phyloP scores from a whole-genome alignment of 2,888 invertebrate genomes.

The Tachystola acroxantha region DNA sequence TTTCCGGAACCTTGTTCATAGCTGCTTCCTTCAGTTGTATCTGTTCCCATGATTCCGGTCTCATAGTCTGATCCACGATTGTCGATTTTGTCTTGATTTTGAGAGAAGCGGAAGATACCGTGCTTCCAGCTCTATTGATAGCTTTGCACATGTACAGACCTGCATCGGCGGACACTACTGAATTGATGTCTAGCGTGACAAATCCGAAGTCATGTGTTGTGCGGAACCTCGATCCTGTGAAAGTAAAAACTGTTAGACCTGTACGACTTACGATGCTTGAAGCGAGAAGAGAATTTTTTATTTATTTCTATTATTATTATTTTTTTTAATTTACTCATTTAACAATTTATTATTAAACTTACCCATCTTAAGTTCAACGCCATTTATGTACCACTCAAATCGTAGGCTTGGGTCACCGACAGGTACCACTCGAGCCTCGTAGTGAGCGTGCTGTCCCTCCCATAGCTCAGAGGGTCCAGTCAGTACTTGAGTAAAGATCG shows the following conservation, averaged over 20 bases:
- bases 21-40: slow-evolving; percentile 94
- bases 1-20: slow-evolving; percentile 92
- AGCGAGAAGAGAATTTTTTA: no score
- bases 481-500: slow-evolving; percentile 92
- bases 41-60: slow-evolving; percentile 95
- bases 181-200: slow-evolving; percentile 93
- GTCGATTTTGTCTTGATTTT: slow-evolving; percentile 91
- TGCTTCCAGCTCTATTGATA: slow-evolving; percentile 95
- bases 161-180: slow-evolving; percentile 92
- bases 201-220: slow-evolving; percentile 96
- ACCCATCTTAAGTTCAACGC: slow-evolving; percentile 94
- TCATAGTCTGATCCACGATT: slow-evolving; percentile 89
- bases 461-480: slow-evolving; percentile 93
- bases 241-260: slow-evolving; percentile 13
- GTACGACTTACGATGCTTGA: no score
- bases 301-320: no score
- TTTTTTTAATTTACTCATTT: no score
- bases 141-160: slow-evolving; percentile 97
- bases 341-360: slow-evolving; percentile 33
- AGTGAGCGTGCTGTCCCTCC: slow-evolving; percentile 95
- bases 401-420: slow-evolving; percentile 95
- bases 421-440: slow-evolving; percentile 94
- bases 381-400: slow-evolving; percentile 98
- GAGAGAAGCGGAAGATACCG: slow-evolving; percentile 93
- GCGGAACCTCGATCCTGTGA: slow-evolving; percentile 88